These are phyloP conservation scores for Rhagophthalmus giganteus DNA, from an alignment of 2,888 invertebrate genomes.

Conservation along the genomic window DNA sequence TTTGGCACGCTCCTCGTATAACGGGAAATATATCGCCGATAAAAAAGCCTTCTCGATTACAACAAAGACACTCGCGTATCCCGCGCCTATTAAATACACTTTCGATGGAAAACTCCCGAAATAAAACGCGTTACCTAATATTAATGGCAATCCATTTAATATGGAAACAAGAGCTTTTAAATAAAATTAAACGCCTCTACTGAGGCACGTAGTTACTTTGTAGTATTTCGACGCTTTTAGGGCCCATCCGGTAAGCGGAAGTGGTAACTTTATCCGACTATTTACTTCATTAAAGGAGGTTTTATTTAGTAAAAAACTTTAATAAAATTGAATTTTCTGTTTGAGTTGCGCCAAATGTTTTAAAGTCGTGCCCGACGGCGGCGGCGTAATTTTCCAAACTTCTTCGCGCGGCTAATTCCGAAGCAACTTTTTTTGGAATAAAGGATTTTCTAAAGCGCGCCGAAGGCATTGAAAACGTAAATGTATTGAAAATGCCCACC, in stretches of 20 bases:
- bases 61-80: no score
- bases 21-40: no score
- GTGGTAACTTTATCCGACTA: slow-evolving; percentile 16
- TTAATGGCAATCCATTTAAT: not conserved
- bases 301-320: slow-evolving; percentile 4
- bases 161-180: not conserved
- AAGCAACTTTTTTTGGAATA: no score
- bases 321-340: slow-evolving; percentile 3
- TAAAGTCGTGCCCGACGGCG: not conserved
- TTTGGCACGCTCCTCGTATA: no score
- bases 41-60: no score
- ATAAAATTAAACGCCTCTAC: slow-evolving; percentile 2
- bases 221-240: slow-evolving; percentile 12
- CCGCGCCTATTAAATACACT: no score
- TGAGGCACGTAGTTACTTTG: slow-evolving; percentile 2
- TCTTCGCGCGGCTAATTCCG: no score
- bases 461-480: not conserved
- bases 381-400: no score
- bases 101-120: no score
- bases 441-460: no score
- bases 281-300: slow-evolving; percentile 16
- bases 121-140: not conserved
- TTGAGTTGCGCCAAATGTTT: not conserved
- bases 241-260: slow-evolving; percentile 13
- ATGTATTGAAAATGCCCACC: slow-evolving; percentile 5